Evolutionary conservation across 2,113 vertebrate species (phyloP).

Genomic region (Xiphophorus maculatus): DNA sequence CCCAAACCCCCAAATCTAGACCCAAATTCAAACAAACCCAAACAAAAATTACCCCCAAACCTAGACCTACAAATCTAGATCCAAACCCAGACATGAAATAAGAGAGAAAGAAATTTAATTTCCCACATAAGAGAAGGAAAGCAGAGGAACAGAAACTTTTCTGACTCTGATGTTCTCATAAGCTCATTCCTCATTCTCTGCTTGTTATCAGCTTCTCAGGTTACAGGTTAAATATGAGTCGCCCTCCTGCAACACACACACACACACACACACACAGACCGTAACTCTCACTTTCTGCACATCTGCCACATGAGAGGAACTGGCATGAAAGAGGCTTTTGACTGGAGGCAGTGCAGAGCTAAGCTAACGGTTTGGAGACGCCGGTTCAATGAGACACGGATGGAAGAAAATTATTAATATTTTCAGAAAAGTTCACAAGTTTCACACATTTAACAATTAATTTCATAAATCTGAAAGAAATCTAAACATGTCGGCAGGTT

Average conservation of each 20-base stretch:
- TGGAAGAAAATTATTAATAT: no score
- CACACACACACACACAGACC: background rate
- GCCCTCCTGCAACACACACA: background rate
- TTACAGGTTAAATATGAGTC: conserved; percentile 81
- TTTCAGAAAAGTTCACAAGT: no score
- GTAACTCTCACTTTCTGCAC: conserved; percentile 18
- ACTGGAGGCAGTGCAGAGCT: conserved; percentile 29
- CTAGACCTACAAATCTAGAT: background rate
- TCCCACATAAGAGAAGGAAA: conserved; percentile 63
- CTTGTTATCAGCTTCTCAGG: conserved; percentile 80
- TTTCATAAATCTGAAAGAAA: no score
- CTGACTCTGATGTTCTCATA: conserved; percentile 32
- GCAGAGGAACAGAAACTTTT: conserved; percentile 56
- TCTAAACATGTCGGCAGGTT: no score
- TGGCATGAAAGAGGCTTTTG: conserved; percentile 61
- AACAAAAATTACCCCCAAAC: no score
- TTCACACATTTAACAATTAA: no score
- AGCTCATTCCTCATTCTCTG: conserved; percentile 53
- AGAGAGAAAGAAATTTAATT: conserved; percentile 57
- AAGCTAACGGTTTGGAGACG: background rate
- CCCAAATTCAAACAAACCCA: no score
- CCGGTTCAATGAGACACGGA: no score
- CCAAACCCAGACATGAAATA: conserved; percentile 54
- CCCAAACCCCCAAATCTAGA: no score
- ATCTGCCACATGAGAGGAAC: conserved; percentile 29